Conservation (phyloP, 2,797 vertebrate species). For the Tokudaia muenninki region DNA sequence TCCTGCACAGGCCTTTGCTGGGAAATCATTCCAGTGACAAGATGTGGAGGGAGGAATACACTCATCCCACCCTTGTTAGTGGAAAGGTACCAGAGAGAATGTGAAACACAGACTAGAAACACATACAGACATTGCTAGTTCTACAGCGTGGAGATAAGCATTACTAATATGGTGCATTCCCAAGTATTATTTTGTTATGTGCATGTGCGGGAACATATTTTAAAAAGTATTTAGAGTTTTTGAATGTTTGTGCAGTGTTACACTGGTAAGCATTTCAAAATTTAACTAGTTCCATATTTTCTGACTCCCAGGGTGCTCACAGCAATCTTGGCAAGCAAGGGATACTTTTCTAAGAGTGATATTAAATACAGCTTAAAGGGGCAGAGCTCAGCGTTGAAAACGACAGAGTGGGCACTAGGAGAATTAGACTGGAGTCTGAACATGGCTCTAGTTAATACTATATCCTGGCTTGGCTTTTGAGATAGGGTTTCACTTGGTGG, state of each 20-base stretch:
- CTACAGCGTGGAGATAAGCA: not conserved
- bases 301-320: not conserved
- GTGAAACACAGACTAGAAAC: not conserved
- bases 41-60: not conserved
- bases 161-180: not conserved
- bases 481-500: not conserved
- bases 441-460: too few relatives aligned
- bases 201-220: not conserved
- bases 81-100: not conserved
- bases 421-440: not conserved
- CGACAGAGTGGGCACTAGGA: conserved; percentile 6
- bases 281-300: conserved; percentile 44
- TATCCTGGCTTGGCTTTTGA: too few relatives aligned
- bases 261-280: not conserved
- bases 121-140: conserved; percentile 16
- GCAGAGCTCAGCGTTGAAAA: not conserved
- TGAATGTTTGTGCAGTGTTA: conserved; percentile 40
- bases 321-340: not conserved
- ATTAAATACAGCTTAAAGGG: not conserved
- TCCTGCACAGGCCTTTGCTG: conserved; percentile 8
- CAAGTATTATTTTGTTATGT: not conserved
- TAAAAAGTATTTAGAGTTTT: not conserved
- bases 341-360: conserved; percentile 1
- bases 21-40: conserved; percentile 28
- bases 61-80: not conserved